Conservation (phyloP, 2,797 vertebrate genomes). For the Graptemys geographica region DNA sequence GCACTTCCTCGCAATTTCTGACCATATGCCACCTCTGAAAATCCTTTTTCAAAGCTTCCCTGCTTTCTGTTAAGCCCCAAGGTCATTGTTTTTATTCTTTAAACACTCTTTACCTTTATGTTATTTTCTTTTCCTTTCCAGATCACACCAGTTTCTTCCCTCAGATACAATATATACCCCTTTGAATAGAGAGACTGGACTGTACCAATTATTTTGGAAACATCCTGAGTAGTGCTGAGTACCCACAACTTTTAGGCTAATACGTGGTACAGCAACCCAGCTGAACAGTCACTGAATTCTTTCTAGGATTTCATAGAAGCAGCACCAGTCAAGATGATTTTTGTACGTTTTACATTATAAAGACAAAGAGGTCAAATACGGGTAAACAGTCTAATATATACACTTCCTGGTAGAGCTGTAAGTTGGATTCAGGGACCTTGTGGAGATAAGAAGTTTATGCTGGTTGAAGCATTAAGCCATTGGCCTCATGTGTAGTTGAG, state of each 20-base stretch:
- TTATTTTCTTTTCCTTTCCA: background rate
- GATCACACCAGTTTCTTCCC: background rate
- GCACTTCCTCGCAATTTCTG: background rate
- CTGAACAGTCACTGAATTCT: background rate
- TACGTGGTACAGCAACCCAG: background rate
- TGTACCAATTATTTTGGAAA: background rate
- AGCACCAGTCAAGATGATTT: background rate
- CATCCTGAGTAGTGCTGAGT: background rate
- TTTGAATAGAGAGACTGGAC: background rate
- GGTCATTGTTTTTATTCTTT: background rate
- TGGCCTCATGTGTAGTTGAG: background rate
- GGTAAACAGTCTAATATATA: background rate
- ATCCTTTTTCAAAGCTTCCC: conserved; percentile 7
- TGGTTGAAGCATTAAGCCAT: background rate
- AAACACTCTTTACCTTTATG: background rate
- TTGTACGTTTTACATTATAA: background rate
- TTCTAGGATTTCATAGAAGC: background rate
- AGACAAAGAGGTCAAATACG: background rate
- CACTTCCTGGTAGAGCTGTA: background rate
- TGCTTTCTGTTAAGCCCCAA: background rate
- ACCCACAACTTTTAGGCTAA: background rate
- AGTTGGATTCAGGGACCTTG: background rate
- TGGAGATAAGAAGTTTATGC: background rate
- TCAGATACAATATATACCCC: background rate
- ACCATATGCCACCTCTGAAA: background rate